A percentile compares a stretch with the other conserved stretches of the same genome.
Evolutionary conservation across 2,113 vertebrate species (phyloP).

Genomic region (Ochotona princeps): DNA sequence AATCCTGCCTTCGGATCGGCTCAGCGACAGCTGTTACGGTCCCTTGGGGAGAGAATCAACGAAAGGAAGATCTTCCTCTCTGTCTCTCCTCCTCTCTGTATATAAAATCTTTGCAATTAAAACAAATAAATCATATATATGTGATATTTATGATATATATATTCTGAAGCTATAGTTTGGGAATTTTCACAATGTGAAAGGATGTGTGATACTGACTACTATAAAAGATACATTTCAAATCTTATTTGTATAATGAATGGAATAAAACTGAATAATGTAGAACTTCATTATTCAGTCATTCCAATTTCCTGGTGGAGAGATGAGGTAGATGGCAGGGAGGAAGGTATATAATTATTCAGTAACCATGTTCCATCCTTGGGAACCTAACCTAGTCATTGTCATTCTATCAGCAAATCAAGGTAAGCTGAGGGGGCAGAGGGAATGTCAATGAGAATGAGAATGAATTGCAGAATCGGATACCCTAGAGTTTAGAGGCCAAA

Average conservation of each 20-base stretch:
- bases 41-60: too few species aligned
- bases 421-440: background rate
- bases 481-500: background rate
- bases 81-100: too few species aligned
- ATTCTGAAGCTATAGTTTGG: background rate
- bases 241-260: background rate
- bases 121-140: too few species aligned
- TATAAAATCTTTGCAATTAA: too few species aligned
- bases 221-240: background rate
- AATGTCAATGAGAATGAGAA: background rate
- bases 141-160: too few species aligned
- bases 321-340: background rate
- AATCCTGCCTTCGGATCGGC: too few species aligned
- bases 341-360: background rate
- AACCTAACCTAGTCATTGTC: background rate
- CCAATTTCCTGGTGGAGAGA: background rate
- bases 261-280: background rate
- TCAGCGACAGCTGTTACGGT: too few species aligned
- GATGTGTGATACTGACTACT: background rate
- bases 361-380: background rate
- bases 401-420: background rate
- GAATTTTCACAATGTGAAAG: background rate
- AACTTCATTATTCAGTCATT: constrained; percentile 18
- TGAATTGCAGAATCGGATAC: background rate
- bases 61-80: too few species aligned